These are phyloP conservation scores for Porites rus DNA, from an alignment of 92 coral and sea anemone species.

Conservation along the genomic window DNA sequence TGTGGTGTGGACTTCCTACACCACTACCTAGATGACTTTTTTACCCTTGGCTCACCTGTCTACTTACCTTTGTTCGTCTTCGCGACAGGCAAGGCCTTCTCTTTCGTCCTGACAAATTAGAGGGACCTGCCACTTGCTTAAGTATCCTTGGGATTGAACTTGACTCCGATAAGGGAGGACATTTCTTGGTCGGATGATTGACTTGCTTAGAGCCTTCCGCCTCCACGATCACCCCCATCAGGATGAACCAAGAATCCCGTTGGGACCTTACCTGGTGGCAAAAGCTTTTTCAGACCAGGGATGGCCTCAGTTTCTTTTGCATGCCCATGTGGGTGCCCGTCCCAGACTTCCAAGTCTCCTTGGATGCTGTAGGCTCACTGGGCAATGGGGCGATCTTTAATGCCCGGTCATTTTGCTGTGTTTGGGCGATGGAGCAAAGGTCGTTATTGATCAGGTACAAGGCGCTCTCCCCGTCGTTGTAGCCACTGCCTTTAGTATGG, in stretches of 20 bases:
- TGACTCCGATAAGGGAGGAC: conserved; percentile 23
- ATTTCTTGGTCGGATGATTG: conserved; percentile 44
- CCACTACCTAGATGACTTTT: background rate
- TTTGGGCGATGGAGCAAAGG: background rate
- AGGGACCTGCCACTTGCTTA: too few species aligned
- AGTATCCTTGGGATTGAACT: too few species aligned
- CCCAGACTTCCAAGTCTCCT: background rate
- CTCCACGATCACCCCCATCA: conserved; percentile 12
- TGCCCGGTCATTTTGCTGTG: conserved; percentile 22
- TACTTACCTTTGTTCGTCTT: too few species aligned
- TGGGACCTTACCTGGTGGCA: conserved; percentile 38
- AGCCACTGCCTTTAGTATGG: conserved; percentile 29
- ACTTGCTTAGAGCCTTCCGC: conserved; percentile 21
- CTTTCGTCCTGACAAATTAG: too few species aligned
- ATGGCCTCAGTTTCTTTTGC: conserved; percentile 44
- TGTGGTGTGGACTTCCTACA: background rate
- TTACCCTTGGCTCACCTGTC: too few species aligned
- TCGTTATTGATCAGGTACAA: conserved; percentile 1
- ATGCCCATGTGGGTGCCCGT: conserved; percentile 32
- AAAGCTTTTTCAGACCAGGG: conserved; percentile 33
- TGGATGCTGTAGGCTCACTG: conserved; percentile 36
- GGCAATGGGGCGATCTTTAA: conserved; percentile 33
- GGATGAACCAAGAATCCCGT: conserved; percentile 14
- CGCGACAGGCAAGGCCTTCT: too few species aligned
- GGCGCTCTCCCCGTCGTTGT: conserved; percentile 33